Conservation (phyloP, 2,888 invertebrate species). For the Lingula anatina region DNA sequence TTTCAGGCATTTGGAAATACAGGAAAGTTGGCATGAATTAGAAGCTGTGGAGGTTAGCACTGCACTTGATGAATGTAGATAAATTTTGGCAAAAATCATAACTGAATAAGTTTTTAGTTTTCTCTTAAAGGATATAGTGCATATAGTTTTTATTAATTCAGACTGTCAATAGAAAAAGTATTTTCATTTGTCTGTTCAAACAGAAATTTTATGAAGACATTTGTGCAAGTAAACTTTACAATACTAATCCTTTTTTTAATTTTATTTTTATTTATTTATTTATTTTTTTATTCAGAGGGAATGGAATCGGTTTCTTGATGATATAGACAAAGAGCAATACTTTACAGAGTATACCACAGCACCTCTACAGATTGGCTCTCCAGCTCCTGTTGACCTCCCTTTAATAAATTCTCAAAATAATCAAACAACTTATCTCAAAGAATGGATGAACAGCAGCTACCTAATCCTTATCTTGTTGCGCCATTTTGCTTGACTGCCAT, state of each 20-base stretch:
- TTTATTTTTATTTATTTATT: conserved; percentile 2
- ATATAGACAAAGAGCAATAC: conserved; percentile 20
- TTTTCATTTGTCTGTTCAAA: too few relatives aligned
- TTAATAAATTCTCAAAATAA: conserved; percentile 26
- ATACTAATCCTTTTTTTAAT: not conserved
- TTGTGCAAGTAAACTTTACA: not conserved
- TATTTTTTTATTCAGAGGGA: conserved; percentile 17
- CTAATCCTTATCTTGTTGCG: conserved; percentile 32
- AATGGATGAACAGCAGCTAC: conserved; percentile 12
- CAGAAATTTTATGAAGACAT: too few relatives aligned
- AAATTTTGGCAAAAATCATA: too few relatives aligned
- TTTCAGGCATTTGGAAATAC: conserved; percentile 13
- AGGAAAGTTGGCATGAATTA: not conserved
- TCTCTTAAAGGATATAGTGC: too few relatives aligned
- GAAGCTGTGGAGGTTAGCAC: too few relatives aligned
- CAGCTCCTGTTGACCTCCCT: conserved; percentile 18
- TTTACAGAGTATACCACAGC: conserved; percentile 7
- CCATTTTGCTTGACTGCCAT: conserved; percentile 49
- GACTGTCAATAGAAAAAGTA: too few relatives aligned
- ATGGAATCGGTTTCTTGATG: conserved; percentile 28
- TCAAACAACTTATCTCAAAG: conserved; percentile 15
- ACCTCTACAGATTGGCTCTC: conserved; percentile 16
- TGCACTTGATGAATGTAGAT: too few relatives aligned
- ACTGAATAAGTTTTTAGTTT: too few relatives aligned
- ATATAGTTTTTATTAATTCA: too few relatives aligned